Conservation (phyloP, 2,113 vertebrate species). For the Pteropus alecto region DNA sequence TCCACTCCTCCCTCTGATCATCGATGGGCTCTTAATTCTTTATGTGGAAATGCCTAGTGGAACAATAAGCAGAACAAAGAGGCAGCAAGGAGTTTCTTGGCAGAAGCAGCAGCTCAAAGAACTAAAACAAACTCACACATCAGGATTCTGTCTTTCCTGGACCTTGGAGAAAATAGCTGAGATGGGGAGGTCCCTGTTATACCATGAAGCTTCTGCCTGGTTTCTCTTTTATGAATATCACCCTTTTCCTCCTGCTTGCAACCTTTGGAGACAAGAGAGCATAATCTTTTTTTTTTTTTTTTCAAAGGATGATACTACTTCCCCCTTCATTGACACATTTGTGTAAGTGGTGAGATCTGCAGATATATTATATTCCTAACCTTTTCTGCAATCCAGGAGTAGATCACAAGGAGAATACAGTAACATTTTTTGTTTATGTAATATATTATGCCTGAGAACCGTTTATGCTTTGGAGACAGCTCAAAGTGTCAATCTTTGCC, state of each 20-base stretch:
- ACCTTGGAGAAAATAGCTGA: not conserved
- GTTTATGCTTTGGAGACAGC: not conserved
- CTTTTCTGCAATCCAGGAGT: not conserved
- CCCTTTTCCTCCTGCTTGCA: not conserved
- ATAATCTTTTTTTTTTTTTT: not conserved
- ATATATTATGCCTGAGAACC: not conserved
- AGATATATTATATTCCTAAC: not conserved
- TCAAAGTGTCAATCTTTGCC: not conserved
- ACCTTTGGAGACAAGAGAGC: not conserved
- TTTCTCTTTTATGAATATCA: not conserved
- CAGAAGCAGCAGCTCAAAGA: not conserved
- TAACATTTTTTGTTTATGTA: constrained; percentile 1
- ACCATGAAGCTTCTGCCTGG: not conserved
- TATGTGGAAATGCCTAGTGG: not conserved
- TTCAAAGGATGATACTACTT: not conserved
- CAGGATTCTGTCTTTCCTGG: constrained; percentile 19
- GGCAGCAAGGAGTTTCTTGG: constrained; percentile 29
- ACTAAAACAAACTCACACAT: constrained; percentile 44
- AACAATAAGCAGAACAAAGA: not conserved
- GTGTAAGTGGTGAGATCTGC: not conserved
- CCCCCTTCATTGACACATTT: not conserved
- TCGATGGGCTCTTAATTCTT: not conserved
- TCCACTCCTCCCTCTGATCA: not conserved
- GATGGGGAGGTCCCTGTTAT: not conserved
- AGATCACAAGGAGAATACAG: not conserved